Evolutionary conservation across 2,797 vertebrate species (phyloP).

Genomic region (Gymnocypris eckloni): DNA sequence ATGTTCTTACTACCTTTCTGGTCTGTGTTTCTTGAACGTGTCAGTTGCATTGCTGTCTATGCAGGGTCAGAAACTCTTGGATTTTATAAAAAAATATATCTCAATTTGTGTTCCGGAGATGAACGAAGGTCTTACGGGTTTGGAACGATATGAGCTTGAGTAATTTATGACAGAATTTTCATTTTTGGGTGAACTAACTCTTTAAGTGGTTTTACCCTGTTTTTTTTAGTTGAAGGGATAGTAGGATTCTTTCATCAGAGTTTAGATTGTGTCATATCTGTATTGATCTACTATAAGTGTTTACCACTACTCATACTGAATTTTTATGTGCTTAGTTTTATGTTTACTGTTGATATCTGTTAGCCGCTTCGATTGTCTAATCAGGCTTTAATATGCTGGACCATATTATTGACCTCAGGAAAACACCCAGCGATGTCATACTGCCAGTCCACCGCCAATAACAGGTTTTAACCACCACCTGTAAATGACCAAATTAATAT

Average conservation of each 20-base stretch:
- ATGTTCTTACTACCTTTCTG: background rate
- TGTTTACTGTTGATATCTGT: constrained; percentile 2
- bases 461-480: constrained; percentile 50
- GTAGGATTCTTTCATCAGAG: background rate
- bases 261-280: background rate
- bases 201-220: background rate
- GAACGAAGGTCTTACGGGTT: background rate
- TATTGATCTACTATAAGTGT: background rate
- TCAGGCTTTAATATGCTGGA: constrained; percentile 11
- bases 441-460: constrained; percentile 49
- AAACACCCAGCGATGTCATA: background rate
- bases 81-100: background rate
- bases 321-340: background rate
- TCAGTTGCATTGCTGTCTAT: background rate
- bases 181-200: background rate
- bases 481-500: constrained; percentile 57
- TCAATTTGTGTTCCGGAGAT: background rate
- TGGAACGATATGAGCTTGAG: background rate
- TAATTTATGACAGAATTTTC: background rate
- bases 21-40: background rate
- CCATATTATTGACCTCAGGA: constrained; percentile 4
- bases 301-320: background rate
- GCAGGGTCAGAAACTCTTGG: background rate
- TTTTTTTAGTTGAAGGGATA: background rate
- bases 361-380: background rate